Conservation (phyloP, 2,113 vertebrate species). For the Gasterosteus aculeatus region DNA sequence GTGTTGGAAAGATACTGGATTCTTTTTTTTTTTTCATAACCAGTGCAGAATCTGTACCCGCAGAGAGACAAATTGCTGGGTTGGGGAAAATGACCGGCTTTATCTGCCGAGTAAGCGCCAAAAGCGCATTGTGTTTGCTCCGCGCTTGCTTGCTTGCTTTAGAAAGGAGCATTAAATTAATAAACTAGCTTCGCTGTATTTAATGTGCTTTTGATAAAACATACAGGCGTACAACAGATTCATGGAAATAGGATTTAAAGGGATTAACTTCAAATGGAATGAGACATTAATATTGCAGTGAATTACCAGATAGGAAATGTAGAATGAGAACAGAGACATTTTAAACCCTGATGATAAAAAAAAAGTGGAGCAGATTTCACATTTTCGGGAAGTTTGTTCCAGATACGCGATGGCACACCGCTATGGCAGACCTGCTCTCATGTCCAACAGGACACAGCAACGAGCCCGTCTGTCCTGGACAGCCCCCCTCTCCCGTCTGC, state of each 20-base stretch:
- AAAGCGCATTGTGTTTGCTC: conserved; percentile 15
- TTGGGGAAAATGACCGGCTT: neutral
- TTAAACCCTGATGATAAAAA: neutral
- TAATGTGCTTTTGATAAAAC: neutral
- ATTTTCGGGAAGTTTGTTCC: neutral
- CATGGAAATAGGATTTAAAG: neutral
- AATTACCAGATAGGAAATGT: neutral
- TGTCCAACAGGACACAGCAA: neutral
- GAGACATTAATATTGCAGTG: neutral
- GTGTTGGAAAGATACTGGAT: neutral
- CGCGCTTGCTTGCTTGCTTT: neutral
- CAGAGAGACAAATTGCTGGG: conserved; percentile 23
- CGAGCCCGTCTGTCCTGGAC: neutral
- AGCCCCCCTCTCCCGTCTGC: neutral
- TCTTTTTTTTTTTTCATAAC: conserved; percentile 32
- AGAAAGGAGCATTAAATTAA: neutral
- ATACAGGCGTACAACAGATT: neutral
- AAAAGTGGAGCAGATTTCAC: neutral
- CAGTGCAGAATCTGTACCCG: conserved; percentile 13
- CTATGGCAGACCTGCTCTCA: neutral
- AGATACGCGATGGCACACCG: neutral
- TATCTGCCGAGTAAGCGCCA: neutral
- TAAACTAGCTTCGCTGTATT: neutral
- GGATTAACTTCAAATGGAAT: neutral
- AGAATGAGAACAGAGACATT: neutral